Percentiles rank a stretch among this genome's conserved stretches.
Conservation (phyloP, 2,888 invertebrate species). For the Diplolepis rosae region DNA sequence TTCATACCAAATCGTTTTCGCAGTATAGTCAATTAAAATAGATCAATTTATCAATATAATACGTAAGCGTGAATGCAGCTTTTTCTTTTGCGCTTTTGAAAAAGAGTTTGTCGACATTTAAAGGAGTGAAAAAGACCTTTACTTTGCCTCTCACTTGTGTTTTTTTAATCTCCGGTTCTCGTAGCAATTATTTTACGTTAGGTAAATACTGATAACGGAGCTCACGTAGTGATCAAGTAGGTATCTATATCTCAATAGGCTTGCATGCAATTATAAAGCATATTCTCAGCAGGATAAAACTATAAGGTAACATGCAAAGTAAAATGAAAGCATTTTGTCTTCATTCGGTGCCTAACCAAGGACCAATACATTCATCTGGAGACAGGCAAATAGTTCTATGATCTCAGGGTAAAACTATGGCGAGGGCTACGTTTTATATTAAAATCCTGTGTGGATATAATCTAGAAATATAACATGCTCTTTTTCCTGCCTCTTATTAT, state of each 20-base stretch:
- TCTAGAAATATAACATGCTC: not conserved
- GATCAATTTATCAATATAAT: not conserved
- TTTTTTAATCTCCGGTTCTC: not conserved
- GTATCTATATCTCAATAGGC: constrained; percentile 7
- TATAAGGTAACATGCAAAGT: constrained; percentile 45
- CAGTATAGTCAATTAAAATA: not conserved
- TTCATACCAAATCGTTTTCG: no score
- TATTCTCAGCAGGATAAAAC: constrained; percentile 37
- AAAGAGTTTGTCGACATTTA: not conserved
- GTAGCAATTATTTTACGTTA: constrained; percentile 13
- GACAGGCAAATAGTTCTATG: constrained; percentile 30
- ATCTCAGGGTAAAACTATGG: constrained; percentile 7
- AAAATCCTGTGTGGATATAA: not conserved
- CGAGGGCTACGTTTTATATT: not conserved
- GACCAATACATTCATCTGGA: constrained; percentile 52
- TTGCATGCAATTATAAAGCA: constrained; percentile 30
- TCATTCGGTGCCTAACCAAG: constrained; percentile 60
- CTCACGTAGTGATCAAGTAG: not conserved
- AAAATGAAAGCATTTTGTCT: constrained; percentile 61
- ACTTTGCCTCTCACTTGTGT: constrained; percentile 16
- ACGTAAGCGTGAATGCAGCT: not conserved
- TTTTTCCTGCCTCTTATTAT: not conserved
- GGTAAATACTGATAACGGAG: constrained; percentile 8
- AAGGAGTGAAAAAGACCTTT: not conserved
- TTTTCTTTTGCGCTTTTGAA: not conserved